Base-by-base conservation (phyloP, 92 coral and sea anemone species). In the Metridium senile region DNA sequence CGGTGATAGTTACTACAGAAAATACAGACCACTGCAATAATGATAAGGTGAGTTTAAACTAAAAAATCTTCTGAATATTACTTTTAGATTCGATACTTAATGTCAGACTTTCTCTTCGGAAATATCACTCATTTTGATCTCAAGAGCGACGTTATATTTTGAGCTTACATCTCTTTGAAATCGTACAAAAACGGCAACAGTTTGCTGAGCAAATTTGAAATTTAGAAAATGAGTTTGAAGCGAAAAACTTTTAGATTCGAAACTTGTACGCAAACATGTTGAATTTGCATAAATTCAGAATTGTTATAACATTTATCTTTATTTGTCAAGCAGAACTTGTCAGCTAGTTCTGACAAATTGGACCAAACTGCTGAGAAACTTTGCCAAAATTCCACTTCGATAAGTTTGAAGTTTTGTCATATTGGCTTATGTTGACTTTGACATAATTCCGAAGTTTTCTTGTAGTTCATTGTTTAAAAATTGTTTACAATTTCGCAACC, bases 1-100 rank as follows among this genome's bases (percentile, higher is more conserved):
- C 97, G 26, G 76, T 79, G 23, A 79, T 23, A 1, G 34, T 79
- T 1, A 79, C 77, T 10, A 57, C 76, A 43, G 84, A 79, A 23
- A 79, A 79, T 27, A 43, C 43, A 18, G 66, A 68, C 31, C 72
- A 47, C 26, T 32, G 62, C 19, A 47, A 35, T 18, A 70, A 23
- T 62, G 84, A 79, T 25, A 79, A 79, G 76, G 84, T 68, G 20
- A 28, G 33, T 18, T 23, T 53, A 53, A 57, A 32, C 0, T 19
- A 46, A 25, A 1, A 68, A 16, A 7, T 54, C 23, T 54, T 54
- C 51, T 45, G 7, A 16, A 7, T 45, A 16, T 45, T 45, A 16
- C 16, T 45, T 7, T 45, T 45, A 7, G 7, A 7, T 45, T 45
- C 51, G 9, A 16, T 45, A 45, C n/a, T n/a, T n/a, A n/a, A n/a